These are phyloP conservation scores for Aldrovandia affinis DNA, from an alignment of 2,797 vertebrate genomes.

Conservation along the genomic window DNA sequence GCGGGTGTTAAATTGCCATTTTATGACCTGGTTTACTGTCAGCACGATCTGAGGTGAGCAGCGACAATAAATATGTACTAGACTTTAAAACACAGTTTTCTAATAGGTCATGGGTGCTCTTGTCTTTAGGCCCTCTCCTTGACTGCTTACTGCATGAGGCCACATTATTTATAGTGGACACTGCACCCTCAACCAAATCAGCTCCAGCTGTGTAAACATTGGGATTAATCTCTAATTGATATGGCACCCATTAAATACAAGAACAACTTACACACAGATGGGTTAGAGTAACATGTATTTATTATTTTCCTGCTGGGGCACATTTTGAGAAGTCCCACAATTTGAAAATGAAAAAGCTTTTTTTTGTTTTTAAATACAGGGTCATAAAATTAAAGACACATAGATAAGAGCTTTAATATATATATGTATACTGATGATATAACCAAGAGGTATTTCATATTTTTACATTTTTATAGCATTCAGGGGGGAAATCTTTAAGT, in stretches of 20 bases:
- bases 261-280: slow-evolving; percentile 19
- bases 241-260: slow-evolving; percentile 35
- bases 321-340: neutral
- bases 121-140: slow-evolving; percentile 61
- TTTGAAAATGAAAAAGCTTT: neutral
- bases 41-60: slow-evolving; percentile 61
- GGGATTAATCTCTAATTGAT: slow-evolving; percentile 57
- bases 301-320: neutral
- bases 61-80: slow-evolving; percentile 74
- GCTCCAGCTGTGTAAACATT: slow-evolving; percentile 57
- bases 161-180: slow-evolving; percentile 62
- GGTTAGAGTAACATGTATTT: neutral
- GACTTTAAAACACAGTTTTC: slow-evolving; percentile 55
- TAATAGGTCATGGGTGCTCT: slow-evolving; percentile 62
- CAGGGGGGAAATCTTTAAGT: neutral
- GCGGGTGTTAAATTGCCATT: slow-evolving; percentile 51
- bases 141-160: slow-evolving; percentile 60
- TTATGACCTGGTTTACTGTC: slow-evolving; percentile 55
- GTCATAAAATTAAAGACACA: neutral
- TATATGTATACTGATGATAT: neutral
- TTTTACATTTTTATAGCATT: neutral
- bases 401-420: neutral
- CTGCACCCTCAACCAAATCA: slow-evolving; percentile 50
- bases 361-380: neutral
- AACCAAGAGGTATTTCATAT: neutral